Evolutionary conservation across 2,888 invertebrate species (phyloP), one percentile per base, ranked within the genome.

Genomic region (Aphodius granarius): DNA sequence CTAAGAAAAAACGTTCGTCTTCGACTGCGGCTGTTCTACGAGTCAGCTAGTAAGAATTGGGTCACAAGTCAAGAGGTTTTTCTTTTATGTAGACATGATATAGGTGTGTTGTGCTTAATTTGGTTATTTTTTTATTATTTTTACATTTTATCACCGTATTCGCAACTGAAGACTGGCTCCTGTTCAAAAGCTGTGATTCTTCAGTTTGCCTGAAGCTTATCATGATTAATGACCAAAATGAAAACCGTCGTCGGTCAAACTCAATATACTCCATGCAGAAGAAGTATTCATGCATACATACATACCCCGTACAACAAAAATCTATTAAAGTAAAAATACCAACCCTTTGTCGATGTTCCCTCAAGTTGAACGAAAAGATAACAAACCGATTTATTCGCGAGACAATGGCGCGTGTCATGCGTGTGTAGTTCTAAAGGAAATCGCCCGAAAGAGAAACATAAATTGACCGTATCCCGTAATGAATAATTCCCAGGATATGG

Each of bases 1-100:
- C 43, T 43, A 43, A 68, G 22, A 68, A 68, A 68, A 68, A 68
- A 21, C 68, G 20, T 21, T 22, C 21, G 22, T 68, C 68, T 68
- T 68, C 18, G 19, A 19, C 68, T n/a, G 68, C 19, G 43, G 9
- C 9, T 9, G 43, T 43, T 43, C 43, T 43, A 9, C 43, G 43
- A 2, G 43, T 13, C 1, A 6, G 43, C 43, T 43, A 43, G 43
- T 6, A 43, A 13, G 2, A 43, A 43, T 43, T 13, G 13, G 43
- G 43, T 43, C 43, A 3, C 43, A 43, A 9, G 13, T 43, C 43
- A n/a, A n/a, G 3, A 6, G 43, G 43, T 3, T 43, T 43, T 43
- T 43, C n/a, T n/a, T n/a, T n/a, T n/a, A n/a, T n/a, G n/a, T n/a
- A n/a, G n/a, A n/a, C n/a, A n/a, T n/a, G n/a, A n/a, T n/a, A n/a